Evolutionary conservation across 2,113 vertebrate species (phyloP).

Genomic region (Petrocephalus microphthalmus): DNA sequence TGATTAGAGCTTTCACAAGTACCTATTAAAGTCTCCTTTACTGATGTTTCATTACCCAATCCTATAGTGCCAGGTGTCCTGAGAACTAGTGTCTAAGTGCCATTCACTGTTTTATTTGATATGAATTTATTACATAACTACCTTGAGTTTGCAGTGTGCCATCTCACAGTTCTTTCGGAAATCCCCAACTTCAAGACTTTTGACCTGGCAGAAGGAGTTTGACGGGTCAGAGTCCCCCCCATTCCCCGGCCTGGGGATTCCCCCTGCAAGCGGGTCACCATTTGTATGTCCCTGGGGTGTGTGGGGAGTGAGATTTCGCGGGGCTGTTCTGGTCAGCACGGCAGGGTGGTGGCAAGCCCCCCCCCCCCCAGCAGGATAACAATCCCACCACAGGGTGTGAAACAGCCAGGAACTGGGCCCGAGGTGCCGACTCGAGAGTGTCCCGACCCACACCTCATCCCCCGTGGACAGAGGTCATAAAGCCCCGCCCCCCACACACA

Average conservation of each 20-base stretch:
- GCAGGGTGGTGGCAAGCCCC: constrained; percentile 42
- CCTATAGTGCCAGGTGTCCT: background rate
- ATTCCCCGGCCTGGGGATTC: background rate
- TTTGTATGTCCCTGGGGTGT: constrained; percentile 39
- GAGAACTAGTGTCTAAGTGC: background rate
- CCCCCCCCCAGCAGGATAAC: constrained; percentile 47
- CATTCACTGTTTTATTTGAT: background rate
- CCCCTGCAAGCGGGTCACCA: constrained; percentile 21
- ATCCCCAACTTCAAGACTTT: background rate
- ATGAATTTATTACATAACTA: background rate
- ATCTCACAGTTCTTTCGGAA: background rate
- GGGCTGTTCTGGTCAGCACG: constrained; percentile 22
- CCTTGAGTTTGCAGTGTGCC: background rate
- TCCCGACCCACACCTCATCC: constrained; percentile 41
- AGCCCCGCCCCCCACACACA: background rate
- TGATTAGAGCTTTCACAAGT: background rate
- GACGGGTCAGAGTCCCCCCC: background rate
- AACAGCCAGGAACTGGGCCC: constrained; percentile 40
- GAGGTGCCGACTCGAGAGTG: constrained; percentile 31
- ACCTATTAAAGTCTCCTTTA: background rate
- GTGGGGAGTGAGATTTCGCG: constrained; percentile 52
- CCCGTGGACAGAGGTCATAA: constrained; percentile 35
- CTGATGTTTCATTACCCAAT: background rate
- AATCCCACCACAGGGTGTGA: constrained; percentile 52
- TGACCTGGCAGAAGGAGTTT: background rate